Evolutionary conservation across 2,888 invertebrate genomes (phyloP).

Genomic region (Leptogaster cylindrica): DNA sequence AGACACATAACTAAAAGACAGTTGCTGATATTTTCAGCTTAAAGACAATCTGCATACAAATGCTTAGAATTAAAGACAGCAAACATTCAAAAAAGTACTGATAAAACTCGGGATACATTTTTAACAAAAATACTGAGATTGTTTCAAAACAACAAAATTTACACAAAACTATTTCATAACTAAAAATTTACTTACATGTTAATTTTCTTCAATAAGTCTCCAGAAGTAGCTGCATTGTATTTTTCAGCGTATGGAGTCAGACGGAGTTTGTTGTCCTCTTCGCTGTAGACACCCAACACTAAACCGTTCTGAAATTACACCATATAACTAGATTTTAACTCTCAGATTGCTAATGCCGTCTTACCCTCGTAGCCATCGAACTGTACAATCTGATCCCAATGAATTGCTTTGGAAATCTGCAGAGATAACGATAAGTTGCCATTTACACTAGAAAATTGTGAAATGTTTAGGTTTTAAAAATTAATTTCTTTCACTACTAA

Average conservation of each 20-base stretch:
- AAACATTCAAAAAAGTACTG: no score
- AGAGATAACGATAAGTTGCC: constrained; percentile 37
- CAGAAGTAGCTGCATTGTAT: constrained; percentile 44
- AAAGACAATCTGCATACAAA: no score
- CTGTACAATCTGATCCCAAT: constrained; percentile 43
- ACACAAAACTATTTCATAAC: no score
- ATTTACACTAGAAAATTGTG: constrained; percentile 25
- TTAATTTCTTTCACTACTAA: no score
- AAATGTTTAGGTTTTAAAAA: constrained; percentile 1
- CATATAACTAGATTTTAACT: not conserved
- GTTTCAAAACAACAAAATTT: no score
- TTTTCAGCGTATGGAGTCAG: constrained; percentile 45
- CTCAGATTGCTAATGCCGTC: not conserved
- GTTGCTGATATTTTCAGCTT: no score
- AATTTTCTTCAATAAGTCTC: constrained; percentile 45
- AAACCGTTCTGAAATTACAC: constrained; percentile 43
- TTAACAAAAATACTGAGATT: no score
- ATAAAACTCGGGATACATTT: no score
- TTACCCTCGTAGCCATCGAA: constrained; percentile 48
- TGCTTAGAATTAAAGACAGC: no score
- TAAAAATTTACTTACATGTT: constrained; percentile 43
- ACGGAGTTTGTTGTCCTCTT: constrained; percentile 34
- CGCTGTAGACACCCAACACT: constrained; percentile 47
- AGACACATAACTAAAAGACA: no score
- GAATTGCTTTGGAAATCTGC: constrained; percentile 25